A percentile compares a stretch with the other conserved stretches of the same genome.
Conservation (phyloP, 2,797 vertebrate genomes). For the Peromyscus aztecus region DNA sequence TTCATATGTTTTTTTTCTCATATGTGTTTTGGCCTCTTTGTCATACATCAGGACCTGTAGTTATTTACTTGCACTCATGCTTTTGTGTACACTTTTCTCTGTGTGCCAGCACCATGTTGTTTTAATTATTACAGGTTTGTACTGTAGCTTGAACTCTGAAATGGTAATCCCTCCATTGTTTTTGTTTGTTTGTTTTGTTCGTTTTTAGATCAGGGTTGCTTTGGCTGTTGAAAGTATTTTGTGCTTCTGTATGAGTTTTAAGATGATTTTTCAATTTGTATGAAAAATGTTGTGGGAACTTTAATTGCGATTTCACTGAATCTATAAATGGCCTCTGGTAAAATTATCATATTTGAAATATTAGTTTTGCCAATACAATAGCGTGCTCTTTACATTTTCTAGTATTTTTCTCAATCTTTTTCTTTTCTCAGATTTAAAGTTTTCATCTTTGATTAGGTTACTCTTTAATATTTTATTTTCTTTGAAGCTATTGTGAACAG, state of each 20-base stretch:
- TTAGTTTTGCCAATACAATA: not conserved
- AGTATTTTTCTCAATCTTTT: not conserved
- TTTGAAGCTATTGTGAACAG: not conserved
- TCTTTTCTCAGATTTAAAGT: not conserved
- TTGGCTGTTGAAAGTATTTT: not conserved
- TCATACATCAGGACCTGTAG: not conserved
- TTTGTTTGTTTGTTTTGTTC: not conserved
- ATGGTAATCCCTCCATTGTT: not conserved
- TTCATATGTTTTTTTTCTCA: not conserved
- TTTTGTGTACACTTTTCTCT: not conserved
- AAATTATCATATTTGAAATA: not conserved
- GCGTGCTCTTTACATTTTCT: not conserved
- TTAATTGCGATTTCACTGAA: not conserved
- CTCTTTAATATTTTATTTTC: not conserved
- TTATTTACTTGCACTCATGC: not conserved
- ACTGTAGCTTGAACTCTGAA: not conserved
- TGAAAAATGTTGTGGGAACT: not conserved
- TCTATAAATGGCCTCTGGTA: not conserved
- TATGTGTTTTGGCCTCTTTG: not conserved
- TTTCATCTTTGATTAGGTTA: not conserved
- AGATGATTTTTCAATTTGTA: not conserved
- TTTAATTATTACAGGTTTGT: not conserved
- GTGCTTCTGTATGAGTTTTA: not conserved
- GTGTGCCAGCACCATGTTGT: not conserved
- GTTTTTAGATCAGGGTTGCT: not conserved